Base-by-base conservation (phyloP, 2,888 invertebrate genomes). In the Apodemia mormo region DNA sequence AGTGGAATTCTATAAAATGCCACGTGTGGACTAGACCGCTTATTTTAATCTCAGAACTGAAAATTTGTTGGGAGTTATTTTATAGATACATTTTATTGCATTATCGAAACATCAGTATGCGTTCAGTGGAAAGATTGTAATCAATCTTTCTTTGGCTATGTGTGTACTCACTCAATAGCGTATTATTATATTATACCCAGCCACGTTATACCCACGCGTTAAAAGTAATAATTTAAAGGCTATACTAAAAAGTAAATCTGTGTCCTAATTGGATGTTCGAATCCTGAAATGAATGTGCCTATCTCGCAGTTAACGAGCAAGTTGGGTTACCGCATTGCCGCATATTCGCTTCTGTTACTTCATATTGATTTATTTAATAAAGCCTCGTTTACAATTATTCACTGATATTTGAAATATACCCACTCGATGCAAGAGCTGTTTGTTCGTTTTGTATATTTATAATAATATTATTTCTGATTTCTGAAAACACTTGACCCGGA, bases 231-330 rank as follows among this genome's bases (percentile, higher is more conserved):
- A 82, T 84, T 85, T 83, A 82, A 73, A 76, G 79, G 78, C 79
- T 78, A 74, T 78, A 78, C 74, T 77, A 78, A 76, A 76, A 79
- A 79, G 80, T 79, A 81, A 81, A 81, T 80, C 79, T 76, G 74
- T 73, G 75, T 74, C 72, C 76, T 81, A 81, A 83, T 83, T 83
- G 80, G 80, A 81, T 75, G 76, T 77, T 77, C 73, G 76, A 75
- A 76, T 77, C 74, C 61, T 61, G 61, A 61, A 61, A 70, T 74
- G 69, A 73, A 74, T 75, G 74, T 77, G 77, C 75, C 72, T 74
- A 76, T 74, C 73, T 76, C 67, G 68, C 66, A 73, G 73, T 72
- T 76, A 76, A 76, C 76, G 76, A 78, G 76, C 74, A 68, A 73
- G 73, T 65, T 40, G 64, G 72, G 74, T 71, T 71, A 56, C 73